Percentiles rank a stretch among this genome's conserved stretches.
These are phyloP conservation scores for Triops longicaudatus DNA, from an alignment of 1,140 invertebrate genomes.

Conservation along the genomic window DNA sequence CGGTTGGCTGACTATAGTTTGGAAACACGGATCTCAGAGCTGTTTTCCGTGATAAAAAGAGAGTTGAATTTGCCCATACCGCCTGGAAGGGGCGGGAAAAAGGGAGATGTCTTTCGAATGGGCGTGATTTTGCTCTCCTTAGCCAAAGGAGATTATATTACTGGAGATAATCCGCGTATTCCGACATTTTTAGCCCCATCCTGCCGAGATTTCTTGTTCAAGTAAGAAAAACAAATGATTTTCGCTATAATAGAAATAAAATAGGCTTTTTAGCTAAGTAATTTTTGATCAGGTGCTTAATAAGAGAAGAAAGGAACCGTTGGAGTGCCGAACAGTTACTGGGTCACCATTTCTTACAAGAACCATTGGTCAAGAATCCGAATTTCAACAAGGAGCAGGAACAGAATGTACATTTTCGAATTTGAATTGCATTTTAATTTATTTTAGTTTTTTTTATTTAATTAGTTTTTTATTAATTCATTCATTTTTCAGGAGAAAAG, in stretches of 20 bases:
- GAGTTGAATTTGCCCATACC: conserved; percentile 43
- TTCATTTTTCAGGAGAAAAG: conserved; percentile 30
- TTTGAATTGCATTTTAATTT: conserved; percentile 27
- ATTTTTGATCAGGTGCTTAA: conserved; percentile 48
- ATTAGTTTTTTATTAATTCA: conserved; percentile 19
- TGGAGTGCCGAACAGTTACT: conserved; percentile 58
- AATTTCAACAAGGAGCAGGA: not conserved
- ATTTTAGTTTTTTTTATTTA: conserved; percentile 22
- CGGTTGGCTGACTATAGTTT: conserved; percentile 60
- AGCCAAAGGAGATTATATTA: conserved; percentile 43
- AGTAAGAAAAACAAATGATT: conserved; percentile 37
- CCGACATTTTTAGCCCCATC: conserved; percentile 45
- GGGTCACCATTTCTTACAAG: conserved; percentile 47
- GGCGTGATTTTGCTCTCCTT: conserved; percentile 52
- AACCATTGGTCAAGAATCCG: conserved; percentile 36
- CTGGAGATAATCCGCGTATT: conserved; percentile 45
- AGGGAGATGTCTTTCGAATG: conserved; percentile 60
- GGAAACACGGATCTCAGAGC: conserved; percentile 52
- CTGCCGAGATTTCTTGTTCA: conserved; percentile 61
- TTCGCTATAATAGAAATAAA: conserved; percentile 22
- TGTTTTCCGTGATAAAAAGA: conserved; percentile 35
- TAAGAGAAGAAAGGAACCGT: conserved; percentile 52
- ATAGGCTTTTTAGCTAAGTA: conserved; percentile 30
- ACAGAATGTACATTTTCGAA: conserved; percentile 29
- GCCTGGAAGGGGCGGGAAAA: conserved; percentile 57